Evolutionary conservation across 2,797 vertebrate genomes (phyloP), one percentile per base, ranked within the genome.

Genomic region (Pteronotus mesoamericanus): DNA sequence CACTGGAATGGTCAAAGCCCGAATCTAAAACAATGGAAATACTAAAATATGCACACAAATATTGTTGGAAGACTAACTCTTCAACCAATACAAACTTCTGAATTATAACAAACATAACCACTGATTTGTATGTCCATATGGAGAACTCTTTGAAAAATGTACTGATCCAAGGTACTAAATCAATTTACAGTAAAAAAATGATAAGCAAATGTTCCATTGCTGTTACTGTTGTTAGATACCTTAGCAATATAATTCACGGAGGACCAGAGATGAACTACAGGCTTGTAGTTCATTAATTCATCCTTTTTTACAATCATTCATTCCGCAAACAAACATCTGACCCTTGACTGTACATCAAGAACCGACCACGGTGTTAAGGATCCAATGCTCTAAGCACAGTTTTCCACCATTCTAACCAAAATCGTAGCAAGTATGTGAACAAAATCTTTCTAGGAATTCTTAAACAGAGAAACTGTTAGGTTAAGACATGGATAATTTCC

Each of bases 21-120:
- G 66, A 44, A 59, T 59, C 53, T 44, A 39, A 92, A 95, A 92
- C 66, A 92, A 84, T 15, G 10, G 95, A 64, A 96, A 87, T n/a
- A 34, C 19, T 87, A 46, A 93, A 95, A 57, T 78, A 74, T 5
- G 39, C 61, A 78, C 26, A 71, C 21, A 82, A 44, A 51, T 51
- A 46, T 16, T 59, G 29, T 82, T 26, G 79, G 16, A 72, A 88
- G 64, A 66, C 1, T n/a, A 72, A 74, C 29, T 89, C 59, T 87
- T 64, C 37, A 91, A 89, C 12, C 16, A 12, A 85, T 14, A 24
- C 11, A 78, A 86, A 92, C n/a, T 9, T 87, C 44, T 89, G 89
- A 80, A 69, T 37, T 7, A 21, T 39, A 86, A 82, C 16, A 66
- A 83, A 29, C 10, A 78, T n/a, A 66, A 89, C 21, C 34, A 55